Evolutionary conservation across 2,113 vertebrate genomes (phyloP), one percentile per base, ranked within the genome.

Genomic region (Aspiorhynchus laticeps): DNA sequence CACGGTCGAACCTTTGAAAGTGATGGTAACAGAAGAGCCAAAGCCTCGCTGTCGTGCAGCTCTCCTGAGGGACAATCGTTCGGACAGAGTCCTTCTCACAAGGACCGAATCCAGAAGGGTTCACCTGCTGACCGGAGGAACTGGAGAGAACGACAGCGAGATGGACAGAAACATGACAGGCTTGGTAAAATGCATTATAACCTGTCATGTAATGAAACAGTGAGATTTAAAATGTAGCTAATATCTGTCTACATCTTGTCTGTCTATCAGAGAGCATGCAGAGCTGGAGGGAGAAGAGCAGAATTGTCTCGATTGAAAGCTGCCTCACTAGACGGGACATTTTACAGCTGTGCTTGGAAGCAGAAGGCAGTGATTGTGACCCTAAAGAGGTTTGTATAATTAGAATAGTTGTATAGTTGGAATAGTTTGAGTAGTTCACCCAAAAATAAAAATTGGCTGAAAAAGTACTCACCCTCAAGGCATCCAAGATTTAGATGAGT

Each of bases 321-420:
- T 80, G 78, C 78, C 78, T 80, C 36, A 80, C 56, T 4, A 63
- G 56, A 63, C 31, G 6, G 56, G 78, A 80, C 1, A 3, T 80
- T 26, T 80, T 61, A 59, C 78, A 80, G 53, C 53, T 41, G 31
- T 80, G 51, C 14, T n/a, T 80, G 56, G 78, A 80, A 41, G 78
- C 33, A 15, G 78, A 63, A 38, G 56, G 36, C 78, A 26, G 24
- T 9, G 78, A 63, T 26, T 59, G 53, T 26, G 51, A 80, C 21
- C 33, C 5, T n/a, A 80, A 38, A 61, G 78, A 80, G 78, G 78
- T 80, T n/a, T 15, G 78, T 48, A 17, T 53, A 53, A 15, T 53
- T 53, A 5, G 48, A 17, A 53, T 38, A 38, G 31, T 33, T 33
- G 36, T 36, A 36, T 46, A 46, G 33, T 33, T 33, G 33, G 33